phyloP scores from a whole-genome alignment of 1,140 invertebrate species.

The Formica exsecta region DNA sequence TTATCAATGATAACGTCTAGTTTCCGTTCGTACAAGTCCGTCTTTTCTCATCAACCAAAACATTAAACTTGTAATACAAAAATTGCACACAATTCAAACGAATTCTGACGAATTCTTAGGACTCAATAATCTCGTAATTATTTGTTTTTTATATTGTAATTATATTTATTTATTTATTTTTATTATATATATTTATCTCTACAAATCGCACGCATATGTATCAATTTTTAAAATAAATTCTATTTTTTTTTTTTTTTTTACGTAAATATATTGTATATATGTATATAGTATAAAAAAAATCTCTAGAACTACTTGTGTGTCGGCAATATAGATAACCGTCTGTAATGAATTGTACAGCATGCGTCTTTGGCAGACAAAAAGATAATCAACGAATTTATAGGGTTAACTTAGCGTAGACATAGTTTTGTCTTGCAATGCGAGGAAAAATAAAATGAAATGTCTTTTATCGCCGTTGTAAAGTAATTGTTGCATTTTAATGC shows the following conservation, averaged over 20 bases:
- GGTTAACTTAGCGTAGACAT: neutral
- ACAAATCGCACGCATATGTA: neutral
- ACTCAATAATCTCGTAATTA: no score
- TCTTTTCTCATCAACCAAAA: neutral
- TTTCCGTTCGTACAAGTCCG: neutral
- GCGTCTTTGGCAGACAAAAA: neutral
- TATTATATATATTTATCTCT: neutral
- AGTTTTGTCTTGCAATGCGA: neutral
- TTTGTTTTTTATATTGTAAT: neutral
- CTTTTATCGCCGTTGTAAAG: neutral
- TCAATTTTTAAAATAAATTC: neutral
- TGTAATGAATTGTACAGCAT: neutral
- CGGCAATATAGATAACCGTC: neutral
- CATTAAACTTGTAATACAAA: neutral
- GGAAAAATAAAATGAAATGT: neutral
- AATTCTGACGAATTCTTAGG: neutral
- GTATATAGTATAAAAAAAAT: constrained; percentile 6
- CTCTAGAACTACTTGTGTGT: neutral
- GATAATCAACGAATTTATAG: neutral
- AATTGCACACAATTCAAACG: neutral
- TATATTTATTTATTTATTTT: no score
- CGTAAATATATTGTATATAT: neutral
- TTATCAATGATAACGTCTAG: constrained; percentile 69
- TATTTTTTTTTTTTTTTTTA: neutral
- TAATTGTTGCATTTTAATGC: neutral